These are phyloP conservation scores for Epicauta chinensis DNA, from an alignment of 1,140 invertebrate genomes.

Conservation along the genomic window DNA sequence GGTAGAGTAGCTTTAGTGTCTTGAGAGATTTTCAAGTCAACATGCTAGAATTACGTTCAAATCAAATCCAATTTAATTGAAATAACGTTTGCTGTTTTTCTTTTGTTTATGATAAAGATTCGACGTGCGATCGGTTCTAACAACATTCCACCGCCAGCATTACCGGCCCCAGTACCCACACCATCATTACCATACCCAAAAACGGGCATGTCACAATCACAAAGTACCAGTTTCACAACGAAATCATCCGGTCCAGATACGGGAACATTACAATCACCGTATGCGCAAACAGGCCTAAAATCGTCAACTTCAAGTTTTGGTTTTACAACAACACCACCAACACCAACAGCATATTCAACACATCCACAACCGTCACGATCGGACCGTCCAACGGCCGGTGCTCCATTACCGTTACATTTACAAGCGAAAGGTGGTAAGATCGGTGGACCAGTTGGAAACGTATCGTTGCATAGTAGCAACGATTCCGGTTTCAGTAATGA, in stretches of 20 bases:
- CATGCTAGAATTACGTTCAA: neutral
- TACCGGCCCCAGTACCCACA: constrained; percentile 58
- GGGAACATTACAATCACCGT: constrained; percentile 40
- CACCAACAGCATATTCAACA: constrained; percentile 45
- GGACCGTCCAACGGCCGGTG: constrained; percentile 46
- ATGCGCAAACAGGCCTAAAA: constrained; percentile 46
- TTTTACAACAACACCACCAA: constrained; percentile 44
- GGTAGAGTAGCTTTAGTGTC: constrained; percentile 37
- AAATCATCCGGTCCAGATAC: constrained; percentile 30
- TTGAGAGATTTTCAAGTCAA: neutral
- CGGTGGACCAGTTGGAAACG: constrained; percentile 56
- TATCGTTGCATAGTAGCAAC: constrained; percentile 81
- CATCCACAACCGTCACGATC: constrained; percentile 48
- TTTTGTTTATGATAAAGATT: constrained; percentile 35
- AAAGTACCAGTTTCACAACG: constrained; percentile 46
- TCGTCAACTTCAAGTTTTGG: constrained; percentile 52
- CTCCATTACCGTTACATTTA: constrained; percentile 39
- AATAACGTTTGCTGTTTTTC: neutral
- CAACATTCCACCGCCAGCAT: constrained; percentile 54
- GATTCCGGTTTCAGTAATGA: constrained; percentile 89
- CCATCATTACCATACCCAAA: constrained; percentile 42
- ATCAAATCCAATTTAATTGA: too few species aligned
- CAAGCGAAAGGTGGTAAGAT: constrained; percentile 37
- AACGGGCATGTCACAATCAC: constrained; percentile 48
- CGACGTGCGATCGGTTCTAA: constrained; percentile 46